A percentile compares a stretch with the other conserved stretches of the same genome.
Evolutionary conservation across 2,113 vertebrate genomes (phyloP).

Genomic region (Protobothrops flavoviridis): DNA sequence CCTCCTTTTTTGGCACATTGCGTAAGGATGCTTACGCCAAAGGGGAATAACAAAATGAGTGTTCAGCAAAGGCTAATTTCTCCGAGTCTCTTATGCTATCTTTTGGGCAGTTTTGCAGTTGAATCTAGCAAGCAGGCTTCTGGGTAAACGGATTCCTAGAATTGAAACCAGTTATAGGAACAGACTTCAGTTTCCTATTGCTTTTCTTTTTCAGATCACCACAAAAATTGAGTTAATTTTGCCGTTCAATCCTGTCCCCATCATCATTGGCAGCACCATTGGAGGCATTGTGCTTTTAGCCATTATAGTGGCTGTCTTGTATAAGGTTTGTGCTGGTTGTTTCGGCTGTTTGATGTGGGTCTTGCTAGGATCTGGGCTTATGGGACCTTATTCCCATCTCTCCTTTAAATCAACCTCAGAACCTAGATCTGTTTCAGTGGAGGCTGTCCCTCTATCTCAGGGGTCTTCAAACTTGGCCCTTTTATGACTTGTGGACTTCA

Average conservation of each 20-base stretch:
- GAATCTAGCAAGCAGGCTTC: background rate
- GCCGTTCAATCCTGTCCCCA: conserved; percentile 68
- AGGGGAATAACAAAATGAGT: background rate
- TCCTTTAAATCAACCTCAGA: background rate
- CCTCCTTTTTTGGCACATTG: background rate
- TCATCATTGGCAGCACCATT: conserved; percentile 70
- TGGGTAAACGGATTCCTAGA: background rate
- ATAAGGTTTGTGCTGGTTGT: conserved; percentile 65
- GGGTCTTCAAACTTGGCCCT: too few relatives aligned
- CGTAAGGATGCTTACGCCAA: background rate
- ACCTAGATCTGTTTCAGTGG: background rate
- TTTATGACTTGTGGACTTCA: too few relatives aligned
- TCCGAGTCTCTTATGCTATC: background rate
- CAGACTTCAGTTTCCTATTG: background rate
- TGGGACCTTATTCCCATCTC: background rate
- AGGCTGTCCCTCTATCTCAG: background rate
- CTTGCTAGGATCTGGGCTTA: background rate
- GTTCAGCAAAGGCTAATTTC: background rate
- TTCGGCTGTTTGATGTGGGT: background rate
- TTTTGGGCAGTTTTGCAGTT: background rate
- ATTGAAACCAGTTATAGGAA: background rate
- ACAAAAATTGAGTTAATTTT: conserved; percentile 69
- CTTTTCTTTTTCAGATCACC: conserved; percentile 58
- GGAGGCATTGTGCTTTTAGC: conserved; percentile 71
- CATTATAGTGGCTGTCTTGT: conserved; percentile 67